Conservation (phyloP, 2,797 vertebrate genomes). For the Champsocephalus gunnari region DNA sequence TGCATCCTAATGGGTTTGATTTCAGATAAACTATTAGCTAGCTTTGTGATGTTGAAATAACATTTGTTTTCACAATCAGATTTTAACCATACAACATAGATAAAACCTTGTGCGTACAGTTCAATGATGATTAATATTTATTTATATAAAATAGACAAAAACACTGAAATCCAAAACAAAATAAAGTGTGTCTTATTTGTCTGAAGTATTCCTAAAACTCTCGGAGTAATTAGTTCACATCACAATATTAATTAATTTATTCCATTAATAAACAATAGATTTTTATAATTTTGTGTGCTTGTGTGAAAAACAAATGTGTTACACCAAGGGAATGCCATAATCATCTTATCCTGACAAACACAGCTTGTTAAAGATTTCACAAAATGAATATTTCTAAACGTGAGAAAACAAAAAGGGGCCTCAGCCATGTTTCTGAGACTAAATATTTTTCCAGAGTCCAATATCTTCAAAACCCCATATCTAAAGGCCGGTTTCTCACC, state of each 20-base stretch:
- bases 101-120: neutral
- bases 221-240: too few relatives aligned
- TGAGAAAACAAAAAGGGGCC: neutral
- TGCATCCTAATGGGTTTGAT: neutral
- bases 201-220: too few relatives aligned
- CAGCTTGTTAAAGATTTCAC: neutral
- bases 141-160: too few relatives aligned
- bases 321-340: neutral
- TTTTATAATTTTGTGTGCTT: too few relatives aligned
- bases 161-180: too few relatives aligned
- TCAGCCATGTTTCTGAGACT: neutral
- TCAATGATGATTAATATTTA: neutral
- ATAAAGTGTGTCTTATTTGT: too few relatives aligned
- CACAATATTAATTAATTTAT: too few relatives aligned
- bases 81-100: neutral
- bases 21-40: neutral
- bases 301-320: neutral
- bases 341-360: neutral
- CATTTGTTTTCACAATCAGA: neutral
- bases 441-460: conserved; percentile 11
- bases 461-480: neutral
- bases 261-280: too few relatives aligned
- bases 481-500: conserved; percentile 76
- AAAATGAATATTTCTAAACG: neutral
- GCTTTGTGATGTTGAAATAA: conserved; percentile 14